Evolutionary conservation across 2,797 vertebrate genomes (phyloP).

Genomic region (Epinephelus coioides): DNA sequence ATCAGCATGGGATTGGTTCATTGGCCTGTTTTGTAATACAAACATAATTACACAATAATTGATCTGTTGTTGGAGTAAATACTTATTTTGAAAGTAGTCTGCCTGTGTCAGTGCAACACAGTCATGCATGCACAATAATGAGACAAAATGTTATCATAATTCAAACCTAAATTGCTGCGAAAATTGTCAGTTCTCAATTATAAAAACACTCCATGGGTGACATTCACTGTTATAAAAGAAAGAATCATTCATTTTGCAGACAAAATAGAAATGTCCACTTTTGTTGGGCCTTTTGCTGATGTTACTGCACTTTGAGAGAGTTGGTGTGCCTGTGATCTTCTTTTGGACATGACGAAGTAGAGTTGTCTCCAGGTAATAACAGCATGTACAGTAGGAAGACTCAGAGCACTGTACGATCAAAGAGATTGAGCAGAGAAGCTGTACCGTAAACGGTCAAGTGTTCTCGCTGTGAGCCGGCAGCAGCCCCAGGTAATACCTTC

Average conservation of each 20-base stretch:
- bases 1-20: constrained; percentile 5
- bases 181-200: constrained; percentile 22
- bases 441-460: constrained; percentile 34
- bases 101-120: constrained; percentile 1
- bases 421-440: constrained; percentile 31
- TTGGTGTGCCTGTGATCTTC: constrained; percentile 54
- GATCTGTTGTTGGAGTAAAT: constrained; percentile 19
- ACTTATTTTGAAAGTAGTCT: constrained; percentile 25
- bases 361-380: constrained; percentile 15
- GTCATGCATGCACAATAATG: constrained; percentile 36
- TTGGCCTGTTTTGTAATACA: constrained; percentile 25
- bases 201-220: constrained; percentile 26
- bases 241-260: constrained; percentile 21
- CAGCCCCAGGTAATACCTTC: constrained; percentile 21
- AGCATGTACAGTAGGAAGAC: constrained; percentile 5
- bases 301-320: constrained; percentile 23
- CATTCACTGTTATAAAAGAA: constrained; percentile 26
- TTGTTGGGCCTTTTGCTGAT: not conserved
- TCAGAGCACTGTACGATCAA: constrained; percentile 22
- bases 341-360: constrained; percentile 8
- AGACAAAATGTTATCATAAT: constrained; percentile 38
- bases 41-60: constrained; percentile 40
- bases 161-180: constrained; percentile 33
- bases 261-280: constrained; percentile 12
- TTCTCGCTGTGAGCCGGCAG: constrained; percentile 34